Evolutionary conservation across 2,797 vertebrate genomes (phyloP), one percentile per base, ranked within the genome.

Genomic region (Acrossocheilus fasciatus): DNA sequence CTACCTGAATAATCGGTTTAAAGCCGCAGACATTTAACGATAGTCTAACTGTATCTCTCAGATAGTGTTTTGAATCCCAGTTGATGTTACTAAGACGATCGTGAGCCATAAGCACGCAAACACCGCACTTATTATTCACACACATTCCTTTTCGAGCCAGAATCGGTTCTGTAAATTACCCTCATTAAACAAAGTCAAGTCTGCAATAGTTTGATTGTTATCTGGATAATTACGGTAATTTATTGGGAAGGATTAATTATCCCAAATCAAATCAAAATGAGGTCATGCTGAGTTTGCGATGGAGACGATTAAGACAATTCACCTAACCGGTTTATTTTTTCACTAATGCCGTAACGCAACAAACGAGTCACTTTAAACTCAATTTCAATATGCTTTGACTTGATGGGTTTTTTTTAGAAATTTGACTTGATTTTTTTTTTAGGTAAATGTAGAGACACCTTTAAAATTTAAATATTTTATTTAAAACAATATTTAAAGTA

Each of bases 101-200:
- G 1, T 7, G n/a, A 80, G 39, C 59, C 30, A 43, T 15, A 54
- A 45, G 72, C 50, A 70, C 30, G 59, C 82, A 43, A 75, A 57
- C 83, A 72, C 39, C 59, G 83, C 68, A 59, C 85, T 87, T 69
- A 47, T 82, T 85, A 83, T 82, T 64, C 68, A 74, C 36, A 64
- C 77, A 69, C 73, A 74, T 70, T 86, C 43, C 81, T 69, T 83
- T 82, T 69, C 26, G 87, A 81, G 86, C 88, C 82, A 64, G 89
- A 91, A 93, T 95, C 92, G 93, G 94, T 94, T 87, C 88, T 45
- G 70, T 54, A 94, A 96, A 96, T 95, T 93, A 91, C 85, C 91
- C 92, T 93, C 92, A 95, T 96, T 95, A 92, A 93, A 70, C 93
- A 93, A 87, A 64, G 89, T 90, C 83, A 50, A 83, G 87, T 86